phyloP scores from a whole-genome alignment of 2,888 invertebrate genomes.

The Penaeus monodon region DNA sequence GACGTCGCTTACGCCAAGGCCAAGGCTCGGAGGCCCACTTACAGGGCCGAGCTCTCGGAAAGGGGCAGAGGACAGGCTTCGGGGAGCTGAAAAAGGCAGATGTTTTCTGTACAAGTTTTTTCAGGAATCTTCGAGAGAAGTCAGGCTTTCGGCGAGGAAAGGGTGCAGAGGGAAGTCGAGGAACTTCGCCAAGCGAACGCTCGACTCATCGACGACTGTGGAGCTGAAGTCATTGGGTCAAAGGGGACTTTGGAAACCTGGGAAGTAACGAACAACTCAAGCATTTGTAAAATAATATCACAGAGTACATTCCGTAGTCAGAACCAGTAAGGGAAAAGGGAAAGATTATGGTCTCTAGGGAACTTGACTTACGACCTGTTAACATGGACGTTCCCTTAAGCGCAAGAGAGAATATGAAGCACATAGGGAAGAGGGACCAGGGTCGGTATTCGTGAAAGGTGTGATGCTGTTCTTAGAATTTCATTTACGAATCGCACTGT shows the following conservation, averaged over 20 bases:
- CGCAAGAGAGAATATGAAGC: too few relatives aligned
- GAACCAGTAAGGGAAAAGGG: conserved; percentile 18
- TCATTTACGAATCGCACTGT: too few relatives aligned
- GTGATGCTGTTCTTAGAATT: too few relatives aligned
- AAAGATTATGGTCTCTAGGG: not conserved
- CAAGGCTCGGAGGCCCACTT: conserved; percentile 65
- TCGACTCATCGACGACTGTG: not conserved
- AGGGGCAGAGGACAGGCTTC: conserved; percentile 57
- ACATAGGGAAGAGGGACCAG: too few relatives aligned
- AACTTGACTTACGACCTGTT: too few relatives aligned
- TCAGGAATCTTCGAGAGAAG: conserved; percentile 34
- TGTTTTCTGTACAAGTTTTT: conserved; percentile 55
- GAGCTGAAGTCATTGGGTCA: conserved; percentile 3
- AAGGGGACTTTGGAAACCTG: not conserved
- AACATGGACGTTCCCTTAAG: too few relatives aligned
- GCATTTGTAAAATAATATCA: conserved; percentile 4
- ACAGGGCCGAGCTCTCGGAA: conserved; percentile 57
- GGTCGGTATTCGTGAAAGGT: too few relatives aligned
- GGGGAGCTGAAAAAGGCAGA: conserved; percentile 57
- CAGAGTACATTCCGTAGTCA: not conserved
- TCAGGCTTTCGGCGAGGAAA: conserved; percentile 31
- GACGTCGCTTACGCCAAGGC: conserved; percentile 67
- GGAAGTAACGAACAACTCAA: conserved; percentile 3
- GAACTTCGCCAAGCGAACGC: conserved; percentile 29
- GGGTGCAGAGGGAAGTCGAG: conserved; percentile 37